Evolutionary conservation across 2,113 vertebrate genomes (phyloP).

Genomic region (Atherinomorus stipes): DNA sequence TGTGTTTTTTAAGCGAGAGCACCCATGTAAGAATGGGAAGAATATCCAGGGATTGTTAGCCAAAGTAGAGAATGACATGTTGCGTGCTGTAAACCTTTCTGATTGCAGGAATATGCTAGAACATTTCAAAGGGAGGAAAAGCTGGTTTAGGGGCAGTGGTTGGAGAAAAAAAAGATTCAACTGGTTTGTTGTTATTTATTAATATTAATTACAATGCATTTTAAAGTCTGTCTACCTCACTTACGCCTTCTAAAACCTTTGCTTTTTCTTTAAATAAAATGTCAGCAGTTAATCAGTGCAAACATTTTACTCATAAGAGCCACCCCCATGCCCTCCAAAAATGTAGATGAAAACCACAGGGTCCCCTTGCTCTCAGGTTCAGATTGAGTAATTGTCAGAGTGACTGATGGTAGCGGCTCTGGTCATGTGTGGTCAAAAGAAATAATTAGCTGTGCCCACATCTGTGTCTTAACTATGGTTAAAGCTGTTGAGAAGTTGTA

Average conservation of each 20-base stretch:
- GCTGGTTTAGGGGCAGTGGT: conserved; percentile 73
- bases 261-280: conserved; percentile 54
- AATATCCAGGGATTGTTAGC: conserved; percentile 82
- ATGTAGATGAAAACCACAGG: conserved; percentile 75
- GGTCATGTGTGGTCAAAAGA: conserved; percentile 68
- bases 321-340: conserved; percentile 33
- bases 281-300: conserved; percentile 65
- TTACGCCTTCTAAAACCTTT: conserved; percentile 73
- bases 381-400: conserved; percentile 74
- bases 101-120: conserved; percentile 79
- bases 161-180: conserved; percentile 75
- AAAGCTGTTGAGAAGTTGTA: conserved; percentile 70
- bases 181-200: conserved; percentile 81
- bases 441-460: conserved; percentile 69
- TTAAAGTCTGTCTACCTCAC: conserved; percentile 85
- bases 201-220: conserved; percentile 78
- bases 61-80: conserved; percentile 82
- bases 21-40: conserved; percentile 73
- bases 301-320: conserved; percentile 62
- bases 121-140: conserved; percentile 77
- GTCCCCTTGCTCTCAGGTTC: conserved; percentile 82
- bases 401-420: conserved; percentile 75
- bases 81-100: conserved; percentile 78
- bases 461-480: conserved; percentile 65
- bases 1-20: conserved; percentile 78